Evolutionary conservation across 2,888 invertebrate genomes (phyloP), one percentile per base, ranked within the genome.

Genomic region (Cephonodes hylas): DNA sequence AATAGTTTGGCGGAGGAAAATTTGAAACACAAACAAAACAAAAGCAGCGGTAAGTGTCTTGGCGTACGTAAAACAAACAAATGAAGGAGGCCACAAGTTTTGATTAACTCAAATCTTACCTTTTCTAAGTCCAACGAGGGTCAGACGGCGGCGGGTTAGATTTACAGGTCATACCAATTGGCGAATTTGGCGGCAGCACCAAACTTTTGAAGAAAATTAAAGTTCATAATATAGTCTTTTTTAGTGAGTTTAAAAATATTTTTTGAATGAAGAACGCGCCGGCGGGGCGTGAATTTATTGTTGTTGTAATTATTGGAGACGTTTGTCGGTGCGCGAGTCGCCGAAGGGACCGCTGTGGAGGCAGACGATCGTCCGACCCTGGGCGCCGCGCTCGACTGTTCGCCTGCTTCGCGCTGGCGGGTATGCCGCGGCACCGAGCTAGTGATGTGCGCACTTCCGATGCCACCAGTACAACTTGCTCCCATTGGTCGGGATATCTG

Each of bases 31-130:
- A 45, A 59, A 59, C 25, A 10, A 45, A 45, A 59, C 13, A 13
- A 46, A 22, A 23, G 22, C 8, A 46, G 15, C n/a, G 27, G 27
- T 20, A 42, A 23, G 27, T 59, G 18, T 22, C 10, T 10, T n/a
- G 45, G 23, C 7, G 25, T 18, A 59, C 42, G 13, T 59, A 45
- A 46, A 46, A 31, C 44, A 59, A 59, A 34, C 46, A 46, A 58
- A 42, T 18, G 25, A 59, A 23, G 48, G 20, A 42, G 31, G 45
- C 48, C 42, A 10, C 22, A 38, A 71, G 63, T 71, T 73, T 72
- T 78, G 73, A 75, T 73, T 64, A 79, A 69, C 56, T 72, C 38
- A 4, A 67, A 67, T 67, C 78, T 80, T 79, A 82, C 82, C 82
- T 80, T 68, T 61, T 68, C 66, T 68, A 70, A 64, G 62, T 64